Evolutionary conservation across 2,888 invertebrate species (phyloP).

Genomic region (Drosophila dives): DNA sequence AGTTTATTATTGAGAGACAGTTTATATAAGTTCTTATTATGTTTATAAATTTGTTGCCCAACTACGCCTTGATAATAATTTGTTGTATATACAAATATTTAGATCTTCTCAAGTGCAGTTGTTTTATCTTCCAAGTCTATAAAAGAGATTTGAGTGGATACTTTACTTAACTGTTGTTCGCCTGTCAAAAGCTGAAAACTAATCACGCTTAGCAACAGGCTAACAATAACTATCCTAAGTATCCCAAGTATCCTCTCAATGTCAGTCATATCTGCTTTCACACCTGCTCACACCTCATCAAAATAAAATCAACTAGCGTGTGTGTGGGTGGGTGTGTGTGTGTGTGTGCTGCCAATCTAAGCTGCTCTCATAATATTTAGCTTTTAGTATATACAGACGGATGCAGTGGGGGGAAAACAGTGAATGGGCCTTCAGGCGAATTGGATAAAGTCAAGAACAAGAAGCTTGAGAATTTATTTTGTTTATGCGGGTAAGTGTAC

Average conservation of each 20-base stretch:
- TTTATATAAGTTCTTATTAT: not conserved
- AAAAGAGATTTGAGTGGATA: not conserved
- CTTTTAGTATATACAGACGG: constrained; percentile 27
- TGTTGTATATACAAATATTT: not conserved
- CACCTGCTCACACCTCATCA: not conserved
- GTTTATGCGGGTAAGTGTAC: constrained; percentile 2
- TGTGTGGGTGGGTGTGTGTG: not conserved
- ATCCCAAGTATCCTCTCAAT: constrained; percentile 32
- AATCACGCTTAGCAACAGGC: constrained; percentile 37
- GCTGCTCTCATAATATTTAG: constrained; percentile 56
- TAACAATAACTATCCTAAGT: constrained; percentile 29
- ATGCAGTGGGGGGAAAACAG: constrained; percentile 25
- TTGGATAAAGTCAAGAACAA: constrained; percentile 57
- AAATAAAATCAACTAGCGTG: constrained; percentile 2
- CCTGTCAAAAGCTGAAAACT: constrained; percentile 4
- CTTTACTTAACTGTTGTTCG: not conserved
- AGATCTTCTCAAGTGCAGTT: not conserved
- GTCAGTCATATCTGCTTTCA: constrained; percentile 23
- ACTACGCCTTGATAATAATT: not conserved
- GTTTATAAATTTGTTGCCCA: not conserved
- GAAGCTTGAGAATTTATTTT: constrained; percentile 20
- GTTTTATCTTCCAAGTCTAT: not conserved
- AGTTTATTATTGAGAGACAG: not conserved
- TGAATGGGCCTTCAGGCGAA: constrained; percentile 51
- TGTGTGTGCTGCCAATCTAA: constrained; percentile 21